Evolutionary conservation across 2,113 vertebrate genomes (phyloP).

Genomic region (Cercopithecus mona): DNA sequence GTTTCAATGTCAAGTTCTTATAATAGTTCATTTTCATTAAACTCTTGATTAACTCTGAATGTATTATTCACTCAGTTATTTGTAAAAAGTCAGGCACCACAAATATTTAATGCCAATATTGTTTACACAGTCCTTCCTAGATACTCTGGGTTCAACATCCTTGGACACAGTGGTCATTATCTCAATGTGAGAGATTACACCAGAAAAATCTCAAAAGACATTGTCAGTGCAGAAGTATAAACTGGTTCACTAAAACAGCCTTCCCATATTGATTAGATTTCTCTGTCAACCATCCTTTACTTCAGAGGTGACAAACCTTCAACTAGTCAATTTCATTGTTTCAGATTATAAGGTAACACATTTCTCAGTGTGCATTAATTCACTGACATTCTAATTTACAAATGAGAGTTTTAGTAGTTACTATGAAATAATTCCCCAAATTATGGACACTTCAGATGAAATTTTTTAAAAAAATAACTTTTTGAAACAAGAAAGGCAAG

Average conservation of each 20-base stretch:
- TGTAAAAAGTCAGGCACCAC: not conserved
- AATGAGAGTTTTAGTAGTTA: not conserved
- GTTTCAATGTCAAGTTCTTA: not conserved
- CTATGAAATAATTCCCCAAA: not conserved
- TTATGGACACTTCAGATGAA: not conserved
- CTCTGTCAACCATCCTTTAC: not conserved
- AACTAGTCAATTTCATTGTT: not conserved
- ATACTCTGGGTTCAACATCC: not conserved
- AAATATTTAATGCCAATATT: not conserved
- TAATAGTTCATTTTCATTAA: constrained; percentile 43
- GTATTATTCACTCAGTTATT: not conserved
- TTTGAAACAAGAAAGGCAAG: constrained; percentile 9
- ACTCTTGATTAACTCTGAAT: constrained; percentile 19
- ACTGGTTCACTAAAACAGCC: not conserved
- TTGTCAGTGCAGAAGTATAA: not conserved
- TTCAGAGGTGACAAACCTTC: not conserved
- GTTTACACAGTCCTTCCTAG: not conserved
- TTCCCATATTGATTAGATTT: not conserved
- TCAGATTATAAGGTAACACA: not conserved
- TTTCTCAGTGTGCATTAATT: not conserved
- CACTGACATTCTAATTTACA: not conserved
- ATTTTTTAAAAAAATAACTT: not conserved
- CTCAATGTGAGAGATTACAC: not conserved
- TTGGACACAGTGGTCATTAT: not conserved
- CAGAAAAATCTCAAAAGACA: not conserved